Percentiles rank a stretch among this genome's conserved stretches.
Evolutionary conservation across 2,797 vertebrate species (phyloP).

Genomic region (Intellagama lesueurii): DNA sequence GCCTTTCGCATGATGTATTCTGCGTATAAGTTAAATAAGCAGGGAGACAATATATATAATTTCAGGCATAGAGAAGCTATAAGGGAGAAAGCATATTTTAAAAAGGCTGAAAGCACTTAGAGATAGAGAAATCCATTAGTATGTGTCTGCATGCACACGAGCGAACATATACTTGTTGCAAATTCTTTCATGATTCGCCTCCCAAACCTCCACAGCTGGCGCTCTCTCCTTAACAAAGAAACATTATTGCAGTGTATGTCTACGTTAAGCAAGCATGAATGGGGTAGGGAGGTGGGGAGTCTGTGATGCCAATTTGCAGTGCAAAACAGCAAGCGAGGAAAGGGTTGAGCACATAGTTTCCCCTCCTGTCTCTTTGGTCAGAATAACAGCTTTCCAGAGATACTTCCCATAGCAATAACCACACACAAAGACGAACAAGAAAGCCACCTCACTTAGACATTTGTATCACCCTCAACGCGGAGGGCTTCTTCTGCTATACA

Average conservation of each 20-base stretch:
- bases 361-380: neutral
- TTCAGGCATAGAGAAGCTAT: neutral
- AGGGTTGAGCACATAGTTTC: neutral
- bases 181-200: too few species aligned
- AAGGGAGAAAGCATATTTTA: neutral
- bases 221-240: too few species aligned
- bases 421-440: neutral
- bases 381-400: neutral
- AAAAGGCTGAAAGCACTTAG: neutral
- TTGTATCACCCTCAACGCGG: neutral
- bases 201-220: neutral
- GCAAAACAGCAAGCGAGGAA: neutral
- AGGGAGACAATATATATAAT: too few species aligned
- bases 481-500: neutral
- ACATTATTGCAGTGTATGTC: too few species aligned
- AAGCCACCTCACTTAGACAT: neutral
- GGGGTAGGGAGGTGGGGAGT: too few species aligned
- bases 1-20: too few species aligned
- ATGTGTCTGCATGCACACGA: too few species aligned
- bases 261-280: neutral
- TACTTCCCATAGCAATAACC: neutral
- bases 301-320: neutral
- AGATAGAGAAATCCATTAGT: neutral
- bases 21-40: too few species aligned
- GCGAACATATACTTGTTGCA: too few species aligned